These are phyloP conservation scores for Opisthograptis luteolata DNA, from an alignment of 2,888 invertebrate genomes.

Conservation along the genomic window DNA sequence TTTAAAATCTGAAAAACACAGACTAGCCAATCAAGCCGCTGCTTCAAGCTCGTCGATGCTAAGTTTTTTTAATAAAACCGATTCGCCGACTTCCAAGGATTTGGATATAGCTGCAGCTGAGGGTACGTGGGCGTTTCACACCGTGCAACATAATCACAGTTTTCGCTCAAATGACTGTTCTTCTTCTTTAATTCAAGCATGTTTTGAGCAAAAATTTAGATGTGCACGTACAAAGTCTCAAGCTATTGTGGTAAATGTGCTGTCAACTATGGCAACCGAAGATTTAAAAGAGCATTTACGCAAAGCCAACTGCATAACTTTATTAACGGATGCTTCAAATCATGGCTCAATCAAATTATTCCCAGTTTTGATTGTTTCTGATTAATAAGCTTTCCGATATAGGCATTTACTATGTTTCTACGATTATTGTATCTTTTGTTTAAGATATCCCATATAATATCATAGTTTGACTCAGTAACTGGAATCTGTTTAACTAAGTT, in stretches of 20 bases:
- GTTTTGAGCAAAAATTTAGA: slow-evolving; percentile 45
- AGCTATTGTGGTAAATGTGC: slow-evolving; percentile 42
- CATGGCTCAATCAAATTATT: slow-evolving; percentile 22
- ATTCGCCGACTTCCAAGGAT: slow-evolving; percentile 30
- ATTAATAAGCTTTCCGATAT: too few species aligned
- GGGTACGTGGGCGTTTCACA: slow-evolving; percentile 30
- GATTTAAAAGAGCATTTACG: too few species aligned
- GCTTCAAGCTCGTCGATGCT: slow-evolving; percentile 30
- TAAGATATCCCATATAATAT: too few species aligned
- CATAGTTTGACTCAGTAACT: too few species aligned
- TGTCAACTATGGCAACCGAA: too few species aligned
- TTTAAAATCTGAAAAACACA: slow-evolving; percentile 39
- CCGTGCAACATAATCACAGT: slow-evolving; percentile 26
- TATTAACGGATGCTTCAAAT: slow-evolving; percentile 44
- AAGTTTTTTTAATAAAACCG: slow-evolving; percentile 32
- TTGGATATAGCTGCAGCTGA: slow-evolving; percentile 35
- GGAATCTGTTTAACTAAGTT: too few species aligned
- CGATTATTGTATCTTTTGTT: too few species aligned
- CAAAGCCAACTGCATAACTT: too few species aligned
- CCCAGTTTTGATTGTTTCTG: slow-evolving; percentile 21
- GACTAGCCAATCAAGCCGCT: slow-evolving; percentile 34
- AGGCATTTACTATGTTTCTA: too few species aligned
- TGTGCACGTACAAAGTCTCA: too few species aligned
- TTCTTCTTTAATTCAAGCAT: slow-evolving; percentile 36
- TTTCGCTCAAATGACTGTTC: too few species aligned